Percentiles rank a stretch among this genome's conserved stretches.
Conservation (phyloP, 2,888 invertebrate species). For the Anagyrus pseudococci region DNA sequence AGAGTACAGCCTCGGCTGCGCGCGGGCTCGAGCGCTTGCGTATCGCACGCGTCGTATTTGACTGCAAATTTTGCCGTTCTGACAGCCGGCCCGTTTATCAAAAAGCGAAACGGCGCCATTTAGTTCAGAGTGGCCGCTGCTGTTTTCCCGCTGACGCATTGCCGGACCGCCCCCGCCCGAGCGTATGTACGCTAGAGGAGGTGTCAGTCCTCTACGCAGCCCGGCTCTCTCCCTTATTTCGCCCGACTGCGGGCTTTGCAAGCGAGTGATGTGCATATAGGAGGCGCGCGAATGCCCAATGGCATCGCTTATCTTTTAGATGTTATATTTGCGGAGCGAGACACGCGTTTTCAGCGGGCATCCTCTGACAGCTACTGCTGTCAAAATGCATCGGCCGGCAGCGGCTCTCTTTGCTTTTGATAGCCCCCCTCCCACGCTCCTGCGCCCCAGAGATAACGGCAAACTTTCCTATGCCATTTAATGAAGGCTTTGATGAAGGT, state of each 20-base stretch:
- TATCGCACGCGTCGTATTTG: constrained; percentile 13
- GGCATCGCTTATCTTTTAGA: constrained; percentile 22
- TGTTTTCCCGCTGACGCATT: constrained; percentile 14
- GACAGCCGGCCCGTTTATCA: constrained; percentile 17
- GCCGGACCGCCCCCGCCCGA: too few species aligned
- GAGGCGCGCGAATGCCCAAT: constrained; percentile 5
- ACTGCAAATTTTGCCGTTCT: constrained; percentile 30
- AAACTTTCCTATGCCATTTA: too few species aligned
- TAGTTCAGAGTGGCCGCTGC: neutral
- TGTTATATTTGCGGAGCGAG: constrained; percentile 20
- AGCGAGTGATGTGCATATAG: constrained; percentile 17
- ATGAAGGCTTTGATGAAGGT: too few species aligned
- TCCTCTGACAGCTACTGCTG: too few species aligned
- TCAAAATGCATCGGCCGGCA: constrained; percentile 27
- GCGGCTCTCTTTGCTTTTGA: constrained; percentile 11
- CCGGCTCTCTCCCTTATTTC: constrained; percentile 22
- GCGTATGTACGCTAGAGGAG: constrained; percentile 14
- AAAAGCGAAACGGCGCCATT: constrained; percentile 11
- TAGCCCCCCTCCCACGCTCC: neutral
- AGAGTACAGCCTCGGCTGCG: too few species aligned
- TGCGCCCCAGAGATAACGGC: too few species aligned
- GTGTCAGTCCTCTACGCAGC: constrained; percentile 22
- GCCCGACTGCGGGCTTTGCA: constrained; percentile 3
- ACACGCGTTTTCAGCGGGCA: too few species aligned
- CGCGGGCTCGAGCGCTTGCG: neutral